Evolutionary conservation across 2,797 vertebrate genomes (phyloP).

Genomic region (Tapirus indicus): DNA sequence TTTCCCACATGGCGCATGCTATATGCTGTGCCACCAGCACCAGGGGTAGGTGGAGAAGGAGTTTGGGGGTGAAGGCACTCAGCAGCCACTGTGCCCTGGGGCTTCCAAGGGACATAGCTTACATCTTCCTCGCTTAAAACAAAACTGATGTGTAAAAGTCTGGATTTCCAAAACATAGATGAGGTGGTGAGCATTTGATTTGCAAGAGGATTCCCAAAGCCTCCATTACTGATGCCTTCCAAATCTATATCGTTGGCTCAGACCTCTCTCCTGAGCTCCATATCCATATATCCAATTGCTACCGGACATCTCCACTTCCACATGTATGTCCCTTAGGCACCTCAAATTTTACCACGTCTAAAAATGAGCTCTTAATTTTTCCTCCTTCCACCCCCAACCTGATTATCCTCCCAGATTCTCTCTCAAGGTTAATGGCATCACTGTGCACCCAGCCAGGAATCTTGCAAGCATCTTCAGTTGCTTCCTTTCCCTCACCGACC

Average conservation of each 20-base stretch:
- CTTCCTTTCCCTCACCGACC: neutral
- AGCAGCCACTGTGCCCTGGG: neutral
- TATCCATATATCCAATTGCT: conserved; percentile 35
- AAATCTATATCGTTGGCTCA: neutral
- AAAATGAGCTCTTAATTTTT: conserved; percentile 70
- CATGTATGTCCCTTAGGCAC: neutral
- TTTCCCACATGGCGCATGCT: neutral
- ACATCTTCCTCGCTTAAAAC: conserved; percentile 13
- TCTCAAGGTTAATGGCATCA: conserved; percentile 61
- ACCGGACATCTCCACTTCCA: conserved; percentile 24
- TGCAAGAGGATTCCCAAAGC: conserved; percentile 61
- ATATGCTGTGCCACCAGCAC: neutral
- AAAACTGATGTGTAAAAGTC: neutral
- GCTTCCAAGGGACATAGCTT: neutral
- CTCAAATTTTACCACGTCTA: conserved; percentile 50
- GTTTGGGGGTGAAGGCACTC: neutral
- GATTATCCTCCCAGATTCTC: conserved; percentile 50
- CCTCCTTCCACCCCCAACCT: conserved; percentile 31
- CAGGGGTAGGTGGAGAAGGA: neutral
- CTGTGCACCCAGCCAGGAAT: neutral
- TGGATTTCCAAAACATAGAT: conserved; percentile 60
- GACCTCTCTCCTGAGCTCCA: conserved; percentile 12
- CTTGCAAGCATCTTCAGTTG: neutral
- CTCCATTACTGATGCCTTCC: conserved; percentile 49
- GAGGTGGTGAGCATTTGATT: conserved; percentile 61